Conservation (phyloP, 2,113 vertebrate species). For the Puma concolor region DNA sequence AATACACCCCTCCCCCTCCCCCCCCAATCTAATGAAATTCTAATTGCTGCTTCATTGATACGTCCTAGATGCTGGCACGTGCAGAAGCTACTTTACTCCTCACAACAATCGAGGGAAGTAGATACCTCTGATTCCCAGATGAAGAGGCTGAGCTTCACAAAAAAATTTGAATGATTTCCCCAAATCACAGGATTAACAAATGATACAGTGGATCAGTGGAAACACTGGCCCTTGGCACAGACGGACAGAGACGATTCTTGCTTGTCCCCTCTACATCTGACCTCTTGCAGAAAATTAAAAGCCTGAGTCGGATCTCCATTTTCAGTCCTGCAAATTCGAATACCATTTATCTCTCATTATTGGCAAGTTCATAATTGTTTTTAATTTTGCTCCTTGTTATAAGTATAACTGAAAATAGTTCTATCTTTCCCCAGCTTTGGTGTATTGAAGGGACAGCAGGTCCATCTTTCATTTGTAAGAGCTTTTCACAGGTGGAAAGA, state of each 20-base stretch:
- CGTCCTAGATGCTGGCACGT: neutral
- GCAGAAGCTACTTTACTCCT: neutral
- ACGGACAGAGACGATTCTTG: fast-evolving
- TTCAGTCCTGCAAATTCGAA: neutral
- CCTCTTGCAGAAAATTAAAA: neutral
- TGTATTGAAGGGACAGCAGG: neutral
- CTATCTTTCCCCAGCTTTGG: neutral
- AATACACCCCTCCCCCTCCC: neutral
- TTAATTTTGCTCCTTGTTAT: neutral
- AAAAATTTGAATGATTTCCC: neutral
- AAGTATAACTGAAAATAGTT: neutral
- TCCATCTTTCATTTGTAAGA: neutral
- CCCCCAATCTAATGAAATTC: neutral
- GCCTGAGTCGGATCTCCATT: no score
- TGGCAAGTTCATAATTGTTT: neutral
- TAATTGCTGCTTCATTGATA: neutral
- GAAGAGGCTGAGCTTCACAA: neutral
- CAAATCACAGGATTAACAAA: neutral
- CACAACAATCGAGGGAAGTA: neutral
- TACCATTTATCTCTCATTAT: neutral
- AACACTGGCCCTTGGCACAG: fast-evolving
- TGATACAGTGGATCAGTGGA: fast-evolving
- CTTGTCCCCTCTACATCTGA: neutral
- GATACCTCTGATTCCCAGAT: neutral
- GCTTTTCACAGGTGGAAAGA: neutral